phyloP scores from a whole-genome alignment of 1,140 invertebrate genomes.

The Drosophila paulistorum region DNA sequence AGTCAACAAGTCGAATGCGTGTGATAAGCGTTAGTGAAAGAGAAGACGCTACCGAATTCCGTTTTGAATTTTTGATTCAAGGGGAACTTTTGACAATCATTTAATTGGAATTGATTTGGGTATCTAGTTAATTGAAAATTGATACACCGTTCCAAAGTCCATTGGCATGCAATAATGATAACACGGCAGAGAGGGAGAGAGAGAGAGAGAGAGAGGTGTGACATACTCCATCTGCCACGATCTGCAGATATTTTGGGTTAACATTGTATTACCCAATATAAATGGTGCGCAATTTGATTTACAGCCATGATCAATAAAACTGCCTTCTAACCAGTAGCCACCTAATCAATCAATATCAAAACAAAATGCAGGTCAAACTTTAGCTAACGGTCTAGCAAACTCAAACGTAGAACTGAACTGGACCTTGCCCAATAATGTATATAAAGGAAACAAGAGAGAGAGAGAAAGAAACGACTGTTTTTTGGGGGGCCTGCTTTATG shows the following conservation, averaged over 20 bases:
- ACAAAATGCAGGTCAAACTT: constrained; percentile 48
- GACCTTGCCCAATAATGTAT: constrained; percentile 67
- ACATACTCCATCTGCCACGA: neutral
- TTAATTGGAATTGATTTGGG: constrained; percentile 55
- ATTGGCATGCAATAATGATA: constrained; percentile 17
- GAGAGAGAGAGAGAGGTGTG: neutral
- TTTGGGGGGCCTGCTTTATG: neutral
- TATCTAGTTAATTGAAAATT: constrained; percentile 68
- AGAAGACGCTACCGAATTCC: constrained; percentile 60
- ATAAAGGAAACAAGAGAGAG: constrained; percentile 17
- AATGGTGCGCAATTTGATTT: constrained; percentile 53
- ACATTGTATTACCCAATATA: constrained; percentile 50
- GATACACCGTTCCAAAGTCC: constrained; percentile 68
- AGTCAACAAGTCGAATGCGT: constrained; percentile 58
- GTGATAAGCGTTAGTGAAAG: constrained; percentile 47
- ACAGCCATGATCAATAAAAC: constrained; percentile 64
- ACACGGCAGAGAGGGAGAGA: neutral
- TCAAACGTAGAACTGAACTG: constrained; percentile 38
- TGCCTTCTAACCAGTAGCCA: constrained; percentile 44
- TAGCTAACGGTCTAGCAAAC: constrained; percentile 41
- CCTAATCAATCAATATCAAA: constrained; percentile 67
- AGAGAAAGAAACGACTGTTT: neutral
- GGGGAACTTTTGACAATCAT: constrained; percentile 50
- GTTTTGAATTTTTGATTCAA: constrained; percentile 6
- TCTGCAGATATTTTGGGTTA: constrained; percentile 10